Percentiles rank a stretch among this genome's conserved stretches.
Evolutionary conservation across 2,888 invertebrate species (phyloP).

Genomic region (Thecocarcelia acutangulata): DNA sequence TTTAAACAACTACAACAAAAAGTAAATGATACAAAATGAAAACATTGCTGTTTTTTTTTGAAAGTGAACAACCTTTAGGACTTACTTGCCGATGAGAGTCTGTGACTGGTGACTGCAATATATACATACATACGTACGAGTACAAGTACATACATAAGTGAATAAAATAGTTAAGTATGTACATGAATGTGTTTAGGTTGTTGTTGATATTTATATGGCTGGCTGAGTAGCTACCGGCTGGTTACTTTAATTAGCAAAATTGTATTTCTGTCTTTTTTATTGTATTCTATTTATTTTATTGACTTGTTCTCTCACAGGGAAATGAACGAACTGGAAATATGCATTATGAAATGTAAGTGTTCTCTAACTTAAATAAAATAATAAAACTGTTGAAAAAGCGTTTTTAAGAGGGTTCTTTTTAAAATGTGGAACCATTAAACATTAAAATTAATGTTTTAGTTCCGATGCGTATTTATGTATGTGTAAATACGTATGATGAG

Average conservation of each 20-base stretch:
- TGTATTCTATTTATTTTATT: neutral
- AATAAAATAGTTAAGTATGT: neutral
- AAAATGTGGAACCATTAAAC: too few species aligned
- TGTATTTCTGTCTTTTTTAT: conserved; percentile 7
- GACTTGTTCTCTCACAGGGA: conserved; percentile 9
- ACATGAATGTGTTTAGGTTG: neutral
- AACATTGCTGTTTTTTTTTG: conserved; percentile 57
- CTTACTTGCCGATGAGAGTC: conserved; percentile 22
- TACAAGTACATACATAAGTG: too few species aligned
- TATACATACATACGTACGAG: too few species aligned
- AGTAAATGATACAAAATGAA: conserved; percentile 46
- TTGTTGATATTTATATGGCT: conserved; percentile 1
- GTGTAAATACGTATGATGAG: too few species aligned
- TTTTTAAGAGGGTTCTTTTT: too few species aligned
- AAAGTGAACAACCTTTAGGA: conserved; percentile 63
- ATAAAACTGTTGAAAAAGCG: too few species aligned
- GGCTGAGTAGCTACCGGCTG: conserved; percentile 29
- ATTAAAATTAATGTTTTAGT: too few species aligned
- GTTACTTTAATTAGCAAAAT: conserved; percentile 31
- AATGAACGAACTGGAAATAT: neutral
- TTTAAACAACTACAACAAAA: neutral
- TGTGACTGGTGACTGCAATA: conserved; percentile 21
- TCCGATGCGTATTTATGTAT: too few species aligned
- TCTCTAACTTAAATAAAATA: too few species aligned
- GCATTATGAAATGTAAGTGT: too few species aligned